phyloP scores from a whole-genome alignment of 2,113 vertebrate genomes.

The Vidua macroura region DNA sequence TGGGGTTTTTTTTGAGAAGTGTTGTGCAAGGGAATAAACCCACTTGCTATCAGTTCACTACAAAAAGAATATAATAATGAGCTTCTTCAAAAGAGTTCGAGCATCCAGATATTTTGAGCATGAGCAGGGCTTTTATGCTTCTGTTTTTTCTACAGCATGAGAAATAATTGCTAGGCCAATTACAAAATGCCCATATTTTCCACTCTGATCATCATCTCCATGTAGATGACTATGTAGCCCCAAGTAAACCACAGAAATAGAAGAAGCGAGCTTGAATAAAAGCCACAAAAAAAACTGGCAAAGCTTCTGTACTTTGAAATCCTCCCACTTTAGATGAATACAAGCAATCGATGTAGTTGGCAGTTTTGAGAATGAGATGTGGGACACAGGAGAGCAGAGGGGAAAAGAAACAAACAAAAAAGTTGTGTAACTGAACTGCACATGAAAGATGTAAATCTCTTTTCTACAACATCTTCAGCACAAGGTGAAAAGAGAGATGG shows the following conservation, averaged over 20 bases:
- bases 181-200: neutral
- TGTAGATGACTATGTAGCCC: neutral
- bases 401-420: neutral
- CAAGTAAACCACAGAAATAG: slow-evolving; percentile 32
- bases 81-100: neutral
- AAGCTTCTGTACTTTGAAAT: slow-evolving; percentile 1
- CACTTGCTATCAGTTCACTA: neutral
- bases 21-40: neutral
- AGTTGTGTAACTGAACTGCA: neutral
- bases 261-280: slow-evolving; percentile 4
- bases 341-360: neutral
- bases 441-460: neutral
- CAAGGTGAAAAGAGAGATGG: neutral
- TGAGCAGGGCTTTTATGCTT: neutral
- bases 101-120: neutral
- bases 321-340: neutral
- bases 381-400: neutral
- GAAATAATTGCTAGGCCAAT: slow-evolving; percentile 1
- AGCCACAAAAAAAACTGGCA: neutral
- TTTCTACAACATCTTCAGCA: neutral
- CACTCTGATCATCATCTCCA: slow-evolving; percentile 9
- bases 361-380: neutral
- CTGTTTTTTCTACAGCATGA: neutral
- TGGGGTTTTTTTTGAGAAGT: neutral
- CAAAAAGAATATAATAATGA: neutral